Base-by-base conservation (phyloP, 2,113 vertebrate genomes). In the Crocuta crocuta region DNA sequence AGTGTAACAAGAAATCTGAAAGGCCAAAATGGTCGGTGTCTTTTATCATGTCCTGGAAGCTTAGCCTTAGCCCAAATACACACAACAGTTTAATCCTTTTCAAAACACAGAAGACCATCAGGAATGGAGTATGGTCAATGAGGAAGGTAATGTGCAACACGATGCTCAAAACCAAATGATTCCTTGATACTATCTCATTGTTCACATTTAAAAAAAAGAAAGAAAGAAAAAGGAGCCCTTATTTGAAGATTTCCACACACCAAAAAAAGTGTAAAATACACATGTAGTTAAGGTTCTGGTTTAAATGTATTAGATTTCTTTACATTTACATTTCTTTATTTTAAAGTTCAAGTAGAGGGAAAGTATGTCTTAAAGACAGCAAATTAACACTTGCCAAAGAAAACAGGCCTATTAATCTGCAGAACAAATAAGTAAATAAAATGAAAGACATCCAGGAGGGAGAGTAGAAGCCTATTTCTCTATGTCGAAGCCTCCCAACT, bases 21-120 rank as follows among this genome's bases (percentile, higher is more conserved):
- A 33, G 95, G 78, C 24, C 97, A 43, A 96, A 96, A 84, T 13
- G 39, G 85, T 85, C 58, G 88, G 28, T 95, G 79, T 65, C 74
- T 96, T 97, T 91, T 81, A 83, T 81, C 96, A 95, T 97, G 81
- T 97, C 92, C 63, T 79, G 35, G 78, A 96, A 95, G 92, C 88
- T 97, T 82, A 94, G 66, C 88, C 78, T 91, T 97, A 93, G 80
- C 92, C n/a, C 76, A 95, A 94, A 95, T 26, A 93, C 61, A 95
- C 3, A 91, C 63, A 95, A 90, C 91, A 89, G 55, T 95, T 97
- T 95, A 97, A 97, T 97, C 94, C 95, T 81, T 96, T 97, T 96
- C 63, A 96, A 95, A 98, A 97, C 66, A 97, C 11, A 93, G 0
- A 13, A 95, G 78, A 50, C 33, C 82, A 70, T 78, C 91, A 78